These are phyloP conservation scores for Brachyhypopomus gauderio DNA, from an alignment of 2,113 vertebrate species.

Conservation along the genomic window DNA sequence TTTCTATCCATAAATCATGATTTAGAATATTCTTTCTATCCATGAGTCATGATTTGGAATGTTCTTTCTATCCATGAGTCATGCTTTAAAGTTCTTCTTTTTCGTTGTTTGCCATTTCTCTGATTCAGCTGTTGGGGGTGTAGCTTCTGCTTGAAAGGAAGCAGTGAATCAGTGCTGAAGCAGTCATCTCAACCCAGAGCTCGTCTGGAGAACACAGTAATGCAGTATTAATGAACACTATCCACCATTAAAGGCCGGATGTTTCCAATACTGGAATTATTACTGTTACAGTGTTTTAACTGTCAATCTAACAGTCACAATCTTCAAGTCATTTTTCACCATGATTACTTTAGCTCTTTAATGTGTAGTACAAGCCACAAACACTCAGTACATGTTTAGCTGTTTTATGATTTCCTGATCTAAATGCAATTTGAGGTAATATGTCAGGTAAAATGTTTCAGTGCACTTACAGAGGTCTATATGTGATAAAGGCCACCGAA, in stretches of 20 bases:
- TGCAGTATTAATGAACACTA: not conserved
- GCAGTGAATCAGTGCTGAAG: not conserved
- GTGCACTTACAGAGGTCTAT: conserved; percentile 11
- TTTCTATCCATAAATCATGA: not conserved
- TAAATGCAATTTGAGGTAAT: not conserved
- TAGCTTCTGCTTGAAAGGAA: not conserved
- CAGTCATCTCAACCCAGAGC: not conserved
- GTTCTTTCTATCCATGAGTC: not conserved
- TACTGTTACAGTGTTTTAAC: too few species aligned
- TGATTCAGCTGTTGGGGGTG: not conserved
- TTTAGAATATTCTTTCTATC: too few species aligned
- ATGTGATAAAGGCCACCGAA: not conserved
- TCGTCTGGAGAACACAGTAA: conserved; percentile 19
- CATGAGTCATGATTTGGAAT: not conserved
- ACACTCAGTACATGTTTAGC: too few species aligned
- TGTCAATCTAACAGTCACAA: too few species aligned
- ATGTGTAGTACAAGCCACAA: too few species aligned
- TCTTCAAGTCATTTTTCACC: too few species aligned
- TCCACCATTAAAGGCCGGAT: too few species aligned
- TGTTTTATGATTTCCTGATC: too few species aligned
- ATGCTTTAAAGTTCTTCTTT: too few species aligned
- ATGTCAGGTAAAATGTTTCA: not conserved
- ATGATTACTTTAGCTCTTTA: too few species aligned
- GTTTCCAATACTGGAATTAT: too few species aligned
- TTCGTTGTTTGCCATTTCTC: not conserved